These are phyloP conservation scores for Chelidonichthys spinosus DNA, from an alignment of 2,797 vertebrate genomes.

Conservation along the genomic window DNA sequence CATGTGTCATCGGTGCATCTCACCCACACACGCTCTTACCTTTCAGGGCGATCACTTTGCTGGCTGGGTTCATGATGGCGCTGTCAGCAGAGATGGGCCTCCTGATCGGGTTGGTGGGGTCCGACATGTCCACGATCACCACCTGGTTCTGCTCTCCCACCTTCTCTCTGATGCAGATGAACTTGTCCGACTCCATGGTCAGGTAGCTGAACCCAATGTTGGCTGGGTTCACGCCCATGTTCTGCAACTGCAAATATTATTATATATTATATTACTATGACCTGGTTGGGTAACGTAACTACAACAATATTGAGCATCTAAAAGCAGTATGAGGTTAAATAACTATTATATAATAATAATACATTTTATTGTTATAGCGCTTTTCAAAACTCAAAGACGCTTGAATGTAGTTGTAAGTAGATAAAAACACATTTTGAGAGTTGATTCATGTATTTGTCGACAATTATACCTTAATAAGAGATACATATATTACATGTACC, in stretches of 20 bases:
- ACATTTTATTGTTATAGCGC: background rate
- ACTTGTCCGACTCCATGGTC: constrained; percentile 96
- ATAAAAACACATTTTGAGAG: background rate
- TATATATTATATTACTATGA: too few relatives aligned
- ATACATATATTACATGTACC: background rate
- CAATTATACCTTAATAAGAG: background rate
- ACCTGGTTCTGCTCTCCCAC: constrained; percentile 94
- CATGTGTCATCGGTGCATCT: background rate
- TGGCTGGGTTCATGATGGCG: constrained; percentile 95
- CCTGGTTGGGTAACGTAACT: background rate
- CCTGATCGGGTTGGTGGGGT: constrained; percentile 89
- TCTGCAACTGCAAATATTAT: constrained; percentile 87
- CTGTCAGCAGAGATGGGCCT: constrained; percentile 94
- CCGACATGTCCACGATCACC: constrained; percentile 91
- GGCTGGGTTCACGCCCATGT: constrained; percentile 92
- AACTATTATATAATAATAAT: background rate
- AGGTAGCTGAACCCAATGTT: constrained; percentile 95
- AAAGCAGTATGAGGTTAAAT: background rate
- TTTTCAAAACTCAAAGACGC: too few relatives aligned
- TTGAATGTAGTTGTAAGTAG: background rate
- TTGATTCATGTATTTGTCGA: background rate
- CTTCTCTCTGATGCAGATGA: constrained; percentile 94
- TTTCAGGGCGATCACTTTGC: constrained; percentile 95
- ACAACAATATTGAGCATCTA: background rate
- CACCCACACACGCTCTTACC: constrained; percentile 74